Evolutionary conservation across 2,113 vertebrate genomes (phyloP), one percentile per base, ranked within the genome.

Genomic region (Heterotis niloticus): DNA sequence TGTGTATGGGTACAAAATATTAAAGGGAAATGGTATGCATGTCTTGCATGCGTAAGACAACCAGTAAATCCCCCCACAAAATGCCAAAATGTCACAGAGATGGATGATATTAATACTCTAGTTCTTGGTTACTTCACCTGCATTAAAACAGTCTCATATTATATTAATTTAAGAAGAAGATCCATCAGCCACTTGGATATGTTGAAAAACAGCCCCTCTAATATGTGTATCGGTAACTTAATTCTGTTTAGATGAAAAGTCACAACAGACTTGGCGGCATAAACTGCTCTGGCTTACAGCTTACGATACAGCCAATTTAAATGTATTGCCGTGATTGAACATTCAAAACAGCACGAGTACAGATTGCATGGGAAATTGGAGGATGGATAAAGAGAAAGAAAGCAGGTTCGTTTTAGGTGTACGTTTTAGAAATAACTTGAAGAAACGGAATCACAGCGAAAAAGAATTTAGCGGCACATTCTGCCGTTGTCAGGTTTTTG

Each of bases 351-450:
- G 79, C 14, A 28, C 73, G 23, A 85, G 81, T 87, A 88, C 82
- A 59, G 78, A 79, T 64, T 57, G 54, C 64, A 75, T 51, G 24
- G 14, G n/a, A 28, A 68, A 34, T 78, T 64, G 28, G 82, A 16
- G 29, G 52, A 76, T 83, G 85, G 82, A n/a, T 62, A 74, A 86
- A 81, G 28, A 79, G 85, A 88, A 82, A 85, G 66, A 74, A 80
- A 84, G 83, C 73, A 89, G 75, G 81, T 81, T 4, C 14, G 67
- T 87, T 85, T 69, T 82, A 85, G 85, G 85, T 29, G 20, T 51
- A 68, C n/a, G 44, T 34, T 78, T 78, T 76, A 76, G 20, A 70
- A 77, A 77, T 10, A 62, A 34, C 70, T 18, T 72, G 80, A 29
- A 81, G 71, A 81, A 44, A 77, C 16, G 18, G 26, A 64, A 24